Evolutionary conservation across 1,140 invertebrate species (phyloP).

Genomic region (Meloidogyne chitwoodi): DNA sequence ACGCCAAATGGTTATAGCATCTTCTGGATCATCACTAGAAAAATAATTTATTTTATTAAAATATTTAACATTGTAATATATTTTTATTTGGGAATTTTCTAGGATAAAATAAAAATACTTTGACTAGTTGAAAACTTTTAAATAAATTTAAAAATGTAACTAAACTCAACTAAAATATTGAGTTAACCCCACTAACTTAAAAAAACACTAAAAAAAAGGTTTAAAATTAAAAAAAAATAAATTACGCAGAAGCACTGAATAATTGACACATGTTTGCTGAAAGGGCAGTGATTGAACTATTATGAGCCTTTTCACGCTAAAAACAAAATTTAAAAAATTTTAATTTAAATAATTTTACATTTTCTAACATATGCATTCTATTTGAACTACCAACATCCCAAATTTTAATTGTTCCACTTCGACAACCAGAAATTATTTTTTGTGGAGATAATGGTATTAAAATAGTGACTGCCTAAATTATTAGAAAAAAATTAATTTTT

Average conservation of each 20-base stretch:
- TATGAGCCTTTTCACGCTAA: not conserved
- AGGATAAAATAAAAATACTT: too few species aligned
- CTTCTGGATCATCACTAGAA: not conserved
- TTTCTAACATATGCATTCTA: not conserved
- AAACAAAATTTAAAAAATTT: not conserved
- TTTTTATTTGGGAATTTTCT: too few species aligned
- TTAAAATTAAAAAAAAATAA: too few species aligned
- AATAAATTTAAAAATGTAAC: too few species aligned
- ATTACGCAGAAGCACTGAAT: not conserved
- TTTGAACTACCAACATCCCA: conserved; percentile 3
- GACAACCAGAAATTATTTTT: not conserved
- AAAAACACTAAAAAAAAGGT: too few species aligned
- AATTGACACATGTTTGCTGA: not conserved
- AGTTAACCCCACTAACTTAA: too few species aligned
- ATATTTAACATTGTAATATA: too few species aligned
- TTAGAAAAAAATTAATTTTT: not conserved
- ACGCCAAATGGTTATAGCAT: not conserved
- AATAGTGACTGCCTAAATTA: not conserved
- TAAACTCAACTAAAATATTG: too few species aligned
- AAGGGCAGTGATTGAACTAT: not conserved
- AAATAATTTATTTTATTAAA: not conserved
- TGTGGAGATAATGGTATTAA: not conserved
- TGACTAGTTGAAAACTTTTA: too few species aligned
- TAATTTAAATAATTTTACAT: not conserved
- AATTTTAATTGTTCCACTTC: not conserved